A percentile compares a stretch with the other conserved stretches of the same genome.
These are phyloP conservation scores for Drosophila greeni DNA, from an alignment of 2,888 invertebrate genomes.

Conservation along the genomic window DNA sequence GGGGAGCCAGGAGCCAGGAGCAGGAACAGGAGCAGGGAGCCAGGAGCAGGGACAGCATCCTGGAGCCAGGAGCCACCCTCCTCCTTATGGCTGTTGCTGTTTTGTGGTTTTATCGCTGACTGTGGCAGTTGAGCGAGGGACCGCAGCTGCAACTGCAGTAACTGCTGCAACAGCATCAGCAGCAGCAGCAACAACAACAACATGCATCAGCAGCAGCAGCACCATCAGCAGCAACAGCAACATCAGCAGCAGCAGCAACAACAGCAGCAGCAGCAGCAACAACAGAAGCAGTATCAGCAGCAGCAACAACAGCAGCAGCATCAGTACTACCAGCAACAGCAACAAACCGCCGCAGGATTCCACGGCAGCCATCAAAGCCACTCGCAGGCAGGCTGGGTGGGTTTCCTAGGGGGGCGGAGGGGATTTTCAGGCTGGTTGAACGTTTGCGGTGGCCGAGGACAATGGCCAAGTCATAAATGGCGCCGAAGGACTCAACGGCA, in stretches of 20 bases:
- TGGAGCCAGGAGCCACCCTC: background rate
- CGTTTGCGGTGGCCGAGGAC: constrained; percentile 35
- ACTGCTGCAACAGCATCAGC: constrained; percentile 9
- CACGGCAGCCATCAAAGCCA: constrained; percentile 24
- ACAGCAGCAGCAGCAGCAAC: constrained; percentile 31
- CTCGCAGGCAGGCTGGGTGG: constrained; percentile 12
- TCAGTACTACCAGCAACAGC: background rate
- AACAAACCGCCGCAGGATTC: constrained; percentile 25
- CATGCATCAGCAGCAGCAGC: constrained; percentile 2
- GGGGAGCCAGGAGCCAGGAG: too few species aligned
- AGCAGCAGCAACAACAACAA: background rate
- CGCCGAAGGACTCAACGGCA: constrained; percentile 21
- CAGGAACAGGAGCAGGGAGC: too few species aligned
- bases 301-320: background rate
- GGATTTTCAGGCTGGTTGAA: constrained; percentile 1
- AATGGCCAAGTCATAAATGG: constrained; percentile 41
- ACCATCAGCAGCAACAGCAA: background rate
- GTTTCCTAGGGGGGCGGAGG: background rate
- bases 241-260: constrained; percentile 43
- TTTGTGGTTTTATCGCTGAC: constrained; percentile 60
- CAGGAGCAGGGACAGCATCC: too few species aligned
- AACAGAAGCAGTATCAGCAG: background rate
- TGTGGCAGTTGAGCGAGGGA: constrained; percentile 42
- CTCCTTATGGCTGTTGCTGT: constrained; percentile 41
- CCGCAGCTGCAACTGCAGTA: constrained; percentile 48